Evolutionary conservation across 1,140 invertebrate genomes (phyloP), one percentile per base, ranked within the genome.

Genomic region (Proctacanthus coquilletti): DNA sequence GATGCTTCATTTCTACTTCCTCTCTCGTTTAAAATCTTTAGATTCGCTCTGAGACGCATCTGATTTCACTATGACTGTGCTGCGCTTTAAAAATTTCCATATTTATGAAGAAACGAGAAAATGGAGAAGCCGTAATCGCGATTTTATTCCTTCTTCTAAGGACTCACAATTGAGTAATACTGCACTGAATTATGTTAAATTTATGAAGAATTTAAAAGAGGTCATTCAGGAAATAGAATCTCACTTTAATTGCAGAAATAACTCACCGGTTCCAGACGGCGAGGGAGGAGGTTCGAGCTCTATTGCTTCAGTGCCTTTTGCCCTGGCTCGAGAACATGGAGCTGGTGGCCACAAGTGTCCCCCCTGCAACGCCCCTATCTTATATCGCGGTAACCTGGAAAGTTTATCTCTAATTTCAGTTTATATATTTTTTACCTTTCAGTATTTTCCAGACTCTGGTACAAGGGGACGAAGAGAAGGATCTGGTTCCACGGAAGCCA

Each of bases 241-340:
- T n/a, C n/a, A n/a, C n/a, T n/a, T n/a, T n/a, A 11, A 21, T 61
- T 61, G 10, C 65, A 92, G 95, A 98, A 72, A 93, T 98, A 34
- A 97, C 92, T 2, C 84, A 86, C 53, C 72, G 94, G 36, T 85
- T 98, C 52, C 91, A 97, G 66, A 93, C 87, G n/a, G 92, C 92
- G 0, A 66, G 88, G 14, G 79, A 85, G 3, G 80, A 89, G 57
- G 82, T 95, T 1, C 69, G 88, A 8, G 86, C 93, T 49, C 64
- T 88, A 41, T 60, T 98, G 40, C 68, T 98, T 17, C 83, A 89
- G 47, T 95, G 95, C 62, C 61, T 98, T 36, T 63, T 96, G 31
- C 94, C 94, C 18, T 99, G 95, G 95, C 67, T 98, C 19, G 84
- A 93, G 50, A 98, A 99, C 60, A 94, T 99, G 77, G 94, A 98